Conservation (phyloP, 2,113 vertebrate species). For the Mesitornis unicolor region DNA sequence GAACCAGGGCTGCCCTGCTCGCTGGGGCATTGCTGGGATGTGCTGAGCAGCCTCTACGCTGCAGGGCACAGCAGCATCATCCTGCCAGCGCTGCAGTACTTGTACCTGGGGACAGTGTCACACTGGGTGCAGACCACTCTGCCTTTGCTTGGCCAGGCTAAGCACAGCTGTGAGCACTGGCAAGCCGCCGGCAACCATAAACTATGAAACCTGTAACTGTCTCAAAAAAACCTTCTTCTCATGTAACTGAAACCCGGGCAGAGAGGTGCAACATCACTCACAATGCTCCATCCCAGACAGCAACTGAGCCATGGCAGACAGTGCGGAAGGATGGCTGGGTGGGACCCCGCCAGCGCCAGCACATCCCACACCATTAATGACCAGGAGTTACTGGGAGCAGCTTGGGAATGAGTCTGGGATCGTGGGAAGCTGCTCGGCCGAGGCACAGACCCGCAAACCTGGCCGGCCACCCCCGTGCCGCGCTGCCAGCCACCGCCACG, state of each 20-base stretch:
- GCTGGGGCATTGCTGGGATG: accelerated
- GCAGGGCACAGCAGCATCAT: background rate
- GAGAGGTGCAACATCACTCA: background rate
- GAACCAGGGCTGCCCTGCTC: background rate
- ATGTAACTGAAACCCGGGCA: accelerated
- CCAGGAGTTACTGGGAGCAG: background rate
- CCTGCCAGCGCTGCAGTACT: accelerated
- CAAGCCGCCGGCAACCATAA: background rate
- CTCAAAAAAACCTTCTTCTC: background rate
- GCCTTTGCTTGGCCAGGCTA: background rate
- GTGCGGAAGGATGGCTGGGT: accelerated
- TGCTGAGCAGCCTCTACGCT: accelerated
- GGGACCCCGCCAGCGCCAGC: accelerated
- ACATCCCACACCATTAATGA: background rate
- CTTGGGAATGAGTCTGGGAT: background rate
- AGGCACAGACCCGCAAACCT: accelerated
- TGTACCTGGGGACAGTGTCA: accelerated
- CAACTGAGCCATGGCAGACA: accelerated
- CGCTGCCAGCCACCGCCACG: background rate
- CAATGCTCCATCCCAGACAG: background rate
- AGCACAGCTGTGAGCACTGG: background rate
- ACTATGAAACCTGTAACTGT: background rate
- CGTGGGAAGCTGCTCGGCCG: background rate
- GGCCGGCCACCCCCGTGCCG: background rate
- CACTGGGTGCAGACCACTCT: too few species aligned